Percentiles rank a stretch among this genome's conserved stretches.
These are phyloP conservation scores for Bos taurus DNA, from an alignment of 2,113 vertebrate species.

Conservation along the genomic window ARS-UCD2.0 NC_037344.1:46823501-46824000, in stretches of 20 bases:
- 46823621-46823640: too few relatives aligned
- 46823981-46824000: not conserved
- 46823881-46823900: not conserved
- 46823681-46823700: not conserved
- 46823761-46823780: not conserved
- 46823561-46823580: not conserved
- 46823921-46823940: not conserved
- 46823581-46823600: fast-evolving
- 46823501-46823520: not conserved
- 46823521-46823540: fast-evolving
- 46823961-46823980: not conserved
- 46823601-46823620: not conserved
- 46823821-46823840: fast-evolving
- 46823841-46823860: not conserved
- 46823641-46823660: not conserved
- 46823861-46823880: fast-evolving
- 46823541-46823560: not conserved
- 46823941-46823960: not conserved
- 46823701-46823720: not conserved
- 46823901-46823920: not conserved
- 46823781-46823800: not conserved
- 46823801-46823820: fast-evolving
- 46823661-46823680: fast-evolving
- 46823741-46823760: not conserved
- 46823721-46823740: fast-evolving